phyloP scores from a whole-genome alignment of 1,140 invertebrate genomes.

The Sarcophaga peregrina region DNA sequence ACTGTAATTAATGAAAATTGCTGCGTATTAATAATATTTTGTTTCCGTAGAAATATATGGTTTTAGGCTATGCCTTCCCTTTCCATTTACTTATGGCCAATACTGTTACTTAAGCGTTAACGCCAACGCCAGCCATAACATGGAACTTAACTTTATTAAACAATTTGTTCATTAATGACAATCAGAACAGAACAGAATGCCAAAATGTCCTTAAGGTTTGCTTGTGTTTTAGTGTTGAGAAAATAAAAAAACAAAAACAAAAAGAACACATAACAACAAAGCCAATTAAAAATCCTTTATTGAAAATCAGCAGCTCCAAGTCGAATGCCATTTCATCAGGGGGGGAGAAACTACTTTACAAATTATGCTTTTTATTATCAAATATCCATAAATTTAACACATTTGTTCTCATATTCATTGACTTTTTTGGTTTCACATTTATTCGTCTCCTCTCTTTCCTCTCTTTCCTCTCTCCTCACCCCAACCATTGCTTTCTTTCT shows the following conservation, averaged over 20 bases:
- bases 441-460: too few relatives aligned
- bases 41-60: neutral
- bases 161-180: neutral
- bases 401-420: neutral
- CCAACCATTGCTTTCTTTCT: too few relatives aligned
- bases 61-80: too few relatives aligned
- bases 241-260: too few relatives aligned
- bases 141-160: constrained; percentile 15
- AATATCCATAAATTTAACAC: neutral
- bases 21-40: constrained; percentile 19
- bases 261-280: neutral
- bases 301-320: neutral
- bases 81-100: too few relatives aligned
- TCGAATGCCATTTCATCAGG: too few relatives aligned
- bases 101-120: too few relatives aligned
- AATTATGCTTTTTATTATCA: constrained; percentile 3
- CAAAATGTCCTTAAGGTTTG: neutral
- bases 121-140: neutral
- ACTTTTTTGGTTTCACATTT: neutral
- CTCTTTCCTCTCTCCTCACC: too few relatives aligned
- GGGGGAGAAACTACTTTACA: neutral
- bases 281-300: neutral
- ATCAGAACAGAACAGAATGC: neutral
- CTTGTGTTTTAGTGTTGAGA: neutral
- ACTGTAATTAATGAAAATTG: constrained; percentile 36